Percentiles rank a stretch among this genome's conserved stretches.
These are phyloP conservation scores for Craniophora ligustri DNA, from an alignment of 2,888 invertebrate species.

Conservation along the genomic window DNA sequence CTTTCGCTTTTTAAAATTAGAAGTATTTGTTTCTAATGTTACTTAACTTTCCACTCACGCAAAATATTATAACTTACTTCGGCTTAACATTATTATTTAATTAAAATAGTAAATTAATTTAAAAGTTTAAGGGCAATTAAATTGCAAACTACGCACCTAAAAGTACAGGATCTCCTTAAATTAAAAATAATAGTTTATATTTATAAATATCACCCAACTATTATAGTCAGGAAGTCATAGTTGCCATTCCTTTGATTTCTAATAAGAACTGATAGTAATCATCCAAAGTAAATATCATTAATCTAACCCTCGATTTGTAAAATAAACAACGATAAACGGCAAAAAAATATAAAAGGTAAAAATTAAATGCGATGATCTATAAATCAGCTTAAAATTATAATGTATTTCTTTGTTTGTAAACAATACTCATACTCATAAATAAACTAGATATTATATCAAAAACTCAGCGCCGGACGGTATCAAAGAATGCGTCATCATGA, in stretches of 20 bases:
- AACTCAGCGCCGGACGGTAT: conserved; percentile 2
- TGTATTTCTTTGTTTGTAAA: conserved; percentile 38
- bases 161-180: too few species aligned
- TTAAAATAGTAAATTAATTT: too few species aligned
- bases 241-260: conserved; percentile 25
- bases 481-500: conserved; percentile 19
- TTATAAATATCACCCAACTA: conserved; percentile 11
- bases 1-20: neutral
- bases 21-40: too few species aligned
- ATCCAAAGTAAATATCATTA: neutral
- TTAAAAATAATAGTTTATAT: too few species aligned
- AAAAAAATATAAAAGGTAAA: too few species aligned
- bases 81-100: too few species aligned
- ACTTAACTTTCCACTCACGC: too few species aligned
- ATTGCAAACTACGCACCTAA: neutral
- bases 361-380: too few species aligned
- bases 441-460: conserved; percentile 11
- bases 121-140: neutral
- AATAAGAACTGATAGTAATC: conserved; percentile 20
- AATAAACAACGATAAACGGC: conserved; percentile 1
- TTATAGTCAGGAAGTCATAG: conserved; percentile 18
- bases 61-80: too few species aligned
- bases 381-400: too few species aligned
- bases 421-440: conserved; percentile 36
- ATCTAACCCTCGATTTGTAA: neutral